A percentile compares a stretch with the other conserved stretches of the same genome.
phyloP scores from a whole-genome alignment of 2,888 invertebrate species.

The Drosophila infuscata region DNA sequence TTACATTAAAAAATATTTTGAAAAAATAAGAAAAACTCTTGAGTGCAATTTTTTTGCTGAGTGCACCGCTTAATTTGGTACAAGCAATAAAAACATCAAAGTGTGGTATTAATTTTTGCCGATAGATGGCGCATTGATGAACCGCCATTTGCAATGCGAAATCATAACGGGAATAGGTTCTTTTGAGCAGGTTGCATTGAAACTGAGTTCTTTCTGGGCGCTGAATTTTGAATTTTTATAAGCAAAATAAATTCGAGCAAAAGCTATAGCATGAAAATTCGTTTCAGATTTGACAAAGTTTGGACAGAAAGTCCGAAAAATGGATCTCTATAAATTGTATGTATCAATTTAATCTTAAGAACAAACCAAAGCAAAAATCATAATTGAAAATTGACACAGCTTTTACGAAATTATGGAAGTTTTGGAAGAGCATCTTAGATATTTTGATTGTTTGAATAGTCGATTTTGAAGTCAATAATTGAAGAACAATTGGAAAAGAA shows the following conservation, averaged over 20 bases:
- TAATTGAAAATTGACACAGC: neutral
- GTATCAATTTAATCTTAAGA: neutral
- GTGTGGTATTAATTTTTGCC: neutral
- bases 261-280: too few relatives aligned
- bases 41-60: too few relatives aligned
- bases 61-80: neutral
- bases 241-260: neutral
- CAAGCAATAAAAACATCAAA: neutral
- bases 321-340: neutral
- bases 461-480: too few relatives aligned
- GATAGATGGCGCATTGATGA: neutral
- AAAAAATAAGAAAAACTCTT: too few relatives aligned
- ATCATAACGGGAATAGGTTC: neutral
- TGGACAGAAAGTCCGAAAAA: neutral
- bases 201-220: neutral
- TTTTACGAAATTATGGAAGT: neutral
- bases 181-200: neutral
- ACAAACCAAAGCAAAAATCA: neutral
- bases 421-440: neutral
- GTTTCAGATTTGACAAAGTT: neutral
- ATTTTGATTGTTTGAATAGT: neutral
- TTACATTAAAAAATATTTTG: too few relatives aligned
- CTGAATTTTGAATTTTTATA: neutral
- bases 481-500: neutral
- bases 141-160: neutral